phyloP scores from a whole-genome alignment of 2,888 invertebrate genomes.

The Lochmaea crataegi region DNA sequence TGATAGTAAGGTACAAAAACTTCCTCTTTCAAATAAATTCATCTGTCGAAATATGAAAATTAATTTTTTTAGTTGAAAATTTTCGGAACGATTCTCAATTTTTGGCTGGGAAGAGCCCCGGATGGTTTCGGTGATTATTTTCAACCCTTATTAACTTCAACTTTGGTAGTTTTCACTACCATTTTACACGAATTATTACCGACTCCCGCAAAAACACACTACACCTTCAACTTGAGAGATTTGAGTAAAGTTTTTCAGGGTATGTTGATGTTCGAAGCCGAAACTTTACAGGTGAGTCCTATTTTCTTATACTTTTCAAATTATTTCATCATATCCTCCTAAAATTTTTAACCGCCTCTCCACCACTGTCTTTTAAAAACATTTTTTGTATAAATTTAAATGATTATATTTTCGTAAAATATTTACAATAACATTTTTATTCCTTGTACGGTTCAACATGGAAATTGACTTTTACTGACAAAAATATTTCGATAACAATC shows the following conservation, averaged over 20 bases:
- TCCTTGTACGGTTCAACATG: no score
- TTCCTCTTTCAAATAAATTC: no score
- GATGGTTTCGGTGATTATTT: constrained; percentile 54
- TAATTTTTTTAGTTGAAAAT: constrained; percentile 66
- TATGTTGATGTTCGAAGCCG: constrained; percentile 78
- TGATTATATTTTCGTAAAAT: no score
- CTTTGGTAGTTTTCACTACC: constrained; percentile 75
- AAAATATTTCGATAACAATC: no score
- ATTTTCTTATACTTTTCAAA: no score
- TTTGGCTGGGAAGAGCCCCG: constrained; percentile 70
- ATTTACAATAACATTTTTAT: no score
- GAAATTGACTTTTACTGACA: no score
- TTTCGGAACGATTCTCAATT: constrained; percentile 77
- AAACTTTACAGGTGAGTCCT: constrained; percentile 68
- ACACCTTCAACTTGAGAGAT: constrained; percentile 90
- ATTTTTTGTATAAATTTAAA: no score
- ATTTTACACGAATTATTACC: constrained; percentile 80
- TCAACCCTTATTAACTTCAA: constrained; percentile 72
- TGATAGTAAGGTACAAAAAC: constrained; percentile 71
- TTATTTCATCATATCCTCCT: no score
- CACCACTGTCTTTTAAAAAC: no score
- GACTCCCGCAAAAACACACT: constrained; percentile 90
- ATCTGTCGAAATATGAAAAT: no score
- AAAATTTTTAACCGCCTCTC: no score
- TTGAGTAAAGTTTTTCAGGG: constrained; percentile 88